Evolutionary conservation across 2,797 vertebrate genomes (phyloP).

Genomic region (Chaetodon trifasciatus): DNA sequence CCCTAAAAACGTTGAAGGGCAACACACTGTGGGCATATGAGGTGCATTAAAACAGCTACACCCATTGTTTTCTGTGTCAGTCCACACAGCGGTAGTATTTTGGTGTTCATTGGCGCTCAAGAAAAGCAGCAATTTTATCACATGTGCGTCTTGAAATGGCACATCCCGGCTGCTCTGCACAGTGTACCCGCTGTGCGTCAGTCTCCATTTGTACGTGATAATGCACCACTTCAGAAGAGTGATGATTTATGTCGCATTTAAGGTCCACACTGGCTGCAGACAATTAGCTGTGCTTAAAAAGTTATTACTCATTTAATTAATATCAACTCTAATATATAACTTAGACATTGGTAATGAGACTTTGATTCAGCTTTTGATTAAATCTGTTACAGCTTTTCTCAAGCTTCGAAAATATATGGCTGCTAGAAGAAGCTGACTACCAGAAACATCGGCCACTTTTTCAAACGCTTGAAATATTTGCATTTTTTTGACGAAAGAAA

Average conservation of each 20-base stretch:
- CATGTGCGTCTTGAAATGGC: not conserved
- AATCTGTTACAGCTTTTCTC: not conserved
- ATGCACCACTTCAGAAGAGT: too few species aligned
- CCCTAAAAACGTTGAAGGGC: not conserved
- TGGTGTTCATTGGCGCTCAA: not conserved
- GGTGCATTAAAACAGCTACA: not conserved
- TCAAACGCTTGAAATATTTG: not conserved
- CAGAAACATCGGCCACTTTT: not conserved
- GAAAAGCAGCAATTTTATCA: not conserved
- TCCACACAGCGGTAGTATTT: not conserved
- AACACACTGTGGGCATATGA: not conserved
- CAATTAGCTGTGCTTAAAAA: too few species aligned
- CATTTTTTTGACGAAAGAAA: constrained; percentile 2
- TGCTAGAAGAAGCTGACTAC: not conserved
- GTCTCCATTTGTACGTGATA: not conserved
- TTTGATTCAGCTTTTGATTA: not conserved
- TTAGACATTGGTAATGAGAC: not conserved
- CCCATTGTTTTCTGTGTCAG: not conserved
- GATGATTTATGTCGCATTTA: too few species aligned
- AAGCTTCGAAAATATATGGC: not conserved
- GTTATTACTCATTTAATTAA: too few species aligned
- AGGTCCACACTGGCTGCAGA: too few species aligned
- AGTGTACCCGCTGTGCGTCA: not conserved
- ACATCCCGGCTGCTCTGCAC: not conserved
- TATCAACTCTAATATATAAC: too few species aligned